Percentiles rank a stretch among this genome's conserved stretches.
phyloP scores from a whole-genome alignment of 2,113 vertebrate genomes.

The Holacanthus passer region DNA sequence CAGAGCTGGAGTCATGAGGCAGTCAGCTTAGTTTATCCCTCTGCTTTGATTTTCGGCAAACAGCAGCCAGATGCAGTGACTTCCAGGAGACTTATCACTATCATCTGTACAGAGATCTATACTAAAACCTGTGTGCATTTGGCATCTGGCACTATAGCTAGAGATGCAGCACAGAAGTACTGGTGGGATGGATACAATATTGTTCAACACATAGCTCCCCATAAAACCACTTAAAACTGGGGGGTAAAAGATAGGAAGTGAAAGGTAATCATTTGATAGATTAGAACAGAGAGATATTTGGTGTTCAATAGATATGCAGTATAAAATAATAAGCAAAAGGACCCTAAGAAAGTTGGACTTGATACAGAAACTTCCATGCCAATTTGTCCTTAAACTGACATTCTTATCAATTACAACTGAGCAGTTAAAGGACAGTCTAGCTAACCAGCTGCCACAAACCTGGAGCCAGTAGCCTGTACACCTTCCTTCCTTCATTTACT shows the following conservation, averaged over 20 bases:
- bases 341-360: neutral
- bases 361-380: neutral
- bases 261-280: no score
- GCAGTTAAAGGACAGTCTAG: neutral
- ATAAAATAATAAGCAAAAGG: neutral
- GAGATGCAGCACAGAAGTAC: neutral
- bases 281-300: neutral
- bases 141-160: neutral
- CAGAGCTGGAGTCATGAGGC: neutral
- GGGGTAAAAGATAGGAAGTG: neutral
- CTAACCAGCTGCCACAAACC: slow-evolving; percentile 12
- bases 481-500: neutral
- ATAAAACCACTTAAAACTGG: neutral
- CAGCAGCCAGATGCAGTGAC: neutral
- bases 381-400: neutral
- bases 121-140: neutral
- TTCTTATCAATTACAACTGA: neutral
- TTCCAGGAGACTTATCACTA: neutral
- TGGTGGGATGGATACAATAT: no score
- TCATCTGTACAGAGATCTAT: neutral
- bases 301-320: neutral
- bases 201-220: no score
- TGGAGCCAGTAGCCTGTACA: neutral
- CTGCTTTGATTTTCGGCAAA: neutral
- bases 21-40: neutral